phyloP scores from a whole-genome alignment of 2,888 invertebrate genomes.

The Pterobdella sp. region DNA sequence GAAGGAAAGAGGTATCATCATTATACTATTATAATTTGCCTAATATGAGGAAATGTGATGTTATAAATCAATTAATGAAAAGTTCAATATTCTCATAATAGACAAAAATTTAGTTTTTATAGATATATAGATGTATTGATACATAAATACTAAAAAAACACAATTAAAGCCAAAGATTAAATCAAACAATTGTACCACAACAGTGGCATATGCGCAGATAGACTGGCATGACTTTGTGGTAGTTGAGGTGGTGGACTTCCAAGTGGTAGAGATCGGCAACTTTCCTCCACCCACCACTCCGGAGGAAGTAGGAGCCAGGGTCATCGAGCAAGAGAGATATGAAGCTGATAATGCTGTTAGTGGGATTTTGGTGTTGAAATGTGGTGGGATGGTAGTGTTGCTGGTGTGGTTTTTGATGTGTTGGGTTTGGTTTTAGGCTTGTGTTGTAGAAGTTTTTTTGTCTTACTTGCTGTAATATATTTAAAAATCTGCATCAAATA shows the following conservation, averaged over 20 bases:
- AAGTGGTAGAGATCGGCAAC: conserved; percentile 79
- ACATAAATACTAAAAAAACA: no score
- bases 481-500: background rate
- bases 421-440: background rate
- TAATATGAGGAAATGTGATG: background rate
- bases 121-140: no score
- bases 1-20: conserved; percentile 66
- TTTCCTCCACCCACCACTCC: conserved; percentile 95
- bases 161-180: background rate
- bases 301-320: conserved; percentile 87
- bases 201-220: conserved; percentile 77
- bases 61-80: no score
- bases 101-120: no score
- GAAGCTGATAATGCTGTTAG: conserved; percentile 37
- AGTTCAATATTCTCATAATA: no score
- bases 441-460: background rate
- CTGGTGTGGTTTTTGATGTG: background rate
- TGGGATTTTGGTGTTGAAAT: background rate
- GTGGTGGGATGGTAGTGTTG: background rate
- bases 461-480: conserved; percentile 1
- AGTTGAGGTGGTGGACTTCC: conserved; percentile 98
- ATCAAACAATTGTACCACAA: conserved; percentile 27
- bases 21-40: background rate
- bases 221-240: conserved; percentile 99
- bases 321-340: conserved; percentile 68